phyloP scores from a whole-genome alignment of 2,888 invertebrate genomes.

The Phortica magna region DNA sequence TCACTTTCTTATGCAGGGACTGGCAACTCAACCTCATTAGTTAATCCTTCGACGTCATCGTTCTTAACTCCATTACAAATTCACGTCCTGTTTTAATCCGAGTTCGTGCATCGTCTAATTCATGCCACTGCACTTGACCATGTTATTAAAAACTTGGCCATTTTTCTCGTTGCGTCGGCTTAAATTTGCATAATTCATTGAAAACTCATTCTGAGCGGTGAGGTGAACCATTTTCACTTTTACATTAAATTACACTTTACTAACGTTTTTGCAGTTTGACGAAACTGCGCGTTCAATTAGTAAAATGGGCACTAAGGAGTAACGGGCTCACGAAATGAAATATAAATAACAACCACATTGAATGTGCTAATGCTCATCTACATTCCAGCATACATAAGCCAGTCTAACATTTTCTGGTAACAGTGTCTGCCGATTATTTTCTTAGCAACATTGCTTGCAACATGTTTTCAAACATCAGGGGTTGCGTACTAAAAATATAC shows the following conservation, averaged over 20 bases:
- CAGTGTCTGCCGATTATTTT: too few species aligned
- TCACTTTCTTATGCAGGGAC: not conserved
- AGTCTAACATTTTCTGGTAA: too few species aligned
- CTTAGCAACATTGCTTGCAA: too few species aligned
- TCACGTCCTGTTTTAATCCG: not conserved
- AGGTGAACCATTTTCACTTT: not conserved
- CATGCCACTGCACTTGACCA: too few species aligned
- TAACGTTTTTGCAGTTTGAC: not conserved
- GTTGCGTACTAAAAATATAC: too few species aligned
- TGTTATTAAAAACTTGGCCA: not conserved
- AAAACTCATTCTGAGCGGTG: not conserved
- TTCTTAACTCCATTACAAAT: too few species aligned
- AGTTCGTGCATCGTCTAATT: not conserved
- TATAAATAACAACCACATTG: too few species aligned
- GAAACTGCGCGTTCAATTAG: constrained; percentile 14
- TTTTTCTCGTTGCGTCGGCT: constrained; percentile 13
- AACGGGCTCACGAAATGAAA: not conserved
- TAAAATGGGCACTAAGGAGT: constrained; percentile 14
- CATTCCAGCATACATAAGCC: too few species aligned
- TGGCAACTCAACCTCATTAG: not conserved
- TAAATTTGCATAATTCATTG: constrained; percentile 26
- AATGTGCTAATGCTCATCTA: too few species aligned
- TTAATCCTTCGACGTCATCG: too few species aligned
- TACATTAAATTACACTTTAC: not conserved
- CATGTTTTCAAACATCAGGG: too few species aligned